Evolutionary conservation across 64 coral and sea anemone species (phyloP).

Genomic region (Acropora yongei): DNA sequence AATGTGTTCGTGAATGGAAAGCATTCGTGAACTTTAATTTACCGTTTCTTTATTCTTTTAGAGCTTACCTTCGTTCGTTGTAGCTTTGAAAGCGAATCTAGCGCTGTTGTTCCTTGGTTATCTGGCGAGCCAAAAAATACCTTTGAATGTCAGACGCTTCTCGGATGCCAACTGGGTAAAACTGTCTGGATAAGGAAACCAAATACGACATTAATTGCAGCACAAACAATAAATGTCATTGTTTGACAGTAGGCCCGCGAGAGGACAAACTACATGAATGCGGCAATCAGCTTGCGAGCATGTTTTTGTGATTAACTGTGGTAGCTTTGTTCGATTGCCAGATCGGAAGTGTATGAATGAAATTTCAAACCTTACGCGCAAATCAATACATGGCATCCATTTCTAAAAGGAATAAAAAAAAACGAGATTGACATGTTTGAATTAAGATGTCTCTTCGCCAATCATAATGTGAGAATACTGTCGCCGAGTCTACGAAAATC

Average conservation of each 20-base stretch:
- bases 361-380: neutral
- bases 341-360: no score
- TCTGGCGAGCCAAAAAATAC: no score
- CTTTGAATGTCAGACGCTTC: neutral
- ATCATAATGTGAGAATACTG: no score
- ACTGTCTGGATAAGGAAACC: slow-evolving; percentile 16
- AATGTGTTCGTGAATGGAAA: neutral
- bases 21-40: neutral
- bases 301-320: slow-evolving; percentile 21
- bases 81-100: neutral
- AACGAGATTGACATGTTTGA: no score
- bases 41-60: neutral
- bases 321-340: neutral
- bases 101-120: neutral
- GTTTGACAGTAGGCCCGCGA: neutral
- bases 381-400: neutral
- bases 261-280: neutral
- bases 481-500: no score
- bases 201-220: neutral
- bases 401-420: no score
- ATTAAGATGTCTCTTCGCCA: no score
- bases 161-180: neutral
- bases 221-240: neutral
- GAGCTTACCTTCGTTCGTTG: neutral
- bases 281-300: neutral